A percentile compares a stretch with the other conserved stretches of the same genome.
These are phyloP conservation scores for Metellina segmentata DNA, from an alignment of 2,888 invertebrate genomes.

Conservation along the genomic window DNA sequence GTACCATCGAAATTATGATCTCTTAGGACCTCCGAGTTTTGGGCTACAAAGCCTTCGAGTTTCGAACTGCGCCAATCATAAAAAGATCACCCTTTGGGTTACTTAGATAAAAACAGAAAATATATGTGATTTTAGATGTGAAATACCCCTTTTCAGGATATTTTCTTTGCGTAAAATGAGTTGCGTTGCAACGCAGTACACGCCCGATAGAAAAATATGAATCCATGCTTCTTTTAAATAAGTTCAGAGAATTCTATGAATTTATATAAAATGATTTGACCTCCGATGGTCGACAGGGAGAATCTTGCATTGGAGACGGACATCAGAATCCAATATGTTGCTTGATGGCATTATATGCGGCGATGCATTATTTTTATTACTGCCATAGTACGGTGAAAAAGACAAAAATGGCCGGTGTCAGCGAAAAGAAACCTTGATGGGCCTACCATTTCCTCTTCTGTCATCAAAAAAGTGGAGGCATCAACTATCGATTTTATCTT, in stretches of 20 bases:
- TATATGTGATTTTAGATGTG: too few relatives aligned
- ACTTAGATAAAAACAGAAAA: too few relatives aligned
- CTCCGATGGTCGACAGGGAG: neutral
- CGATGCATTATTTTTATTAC: conserved; percentile 54
- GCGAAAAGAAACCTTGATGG: conserved; percentile 44
- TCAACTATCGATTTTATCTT: conserved; percentile 38
- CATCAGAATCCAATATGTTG: neutral
- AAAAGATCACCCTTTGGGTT: too few relatives aligned
- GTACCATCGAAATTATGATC: too few relatives aligned
- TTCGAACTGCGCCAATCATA: too few relatives aligned
- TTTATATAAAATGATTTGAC: neutral
- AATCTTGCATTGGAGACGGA: neutral
- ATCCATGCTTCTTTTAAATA: too few relatives aligned
- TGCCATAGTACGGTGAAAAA: conserved; percentile 13
- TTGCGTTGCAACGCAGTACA: neutral
- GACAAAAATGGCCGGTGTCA: conserved; percentile 36
- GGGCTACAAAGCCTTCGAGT: too few relatives aligned
- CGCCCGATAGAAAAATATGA: neutral
- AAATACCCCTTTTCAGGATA: too few relatives aligned
- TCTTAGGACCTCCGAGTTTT: too few relatives aligned
- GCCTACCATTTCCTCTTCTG: conserved; percentile 49
- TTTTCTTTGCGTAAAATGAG: too few relatives aligned
- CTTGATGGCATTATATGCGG: conserved; percentile 10
- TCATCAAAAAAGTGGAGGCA: conserved; percentile 22
- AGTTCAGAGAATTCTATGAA: neutral